Base-by-base conservation (phyloP, 1,140 invertebrate genomes). In the Lepidostoma basale region DNA sequence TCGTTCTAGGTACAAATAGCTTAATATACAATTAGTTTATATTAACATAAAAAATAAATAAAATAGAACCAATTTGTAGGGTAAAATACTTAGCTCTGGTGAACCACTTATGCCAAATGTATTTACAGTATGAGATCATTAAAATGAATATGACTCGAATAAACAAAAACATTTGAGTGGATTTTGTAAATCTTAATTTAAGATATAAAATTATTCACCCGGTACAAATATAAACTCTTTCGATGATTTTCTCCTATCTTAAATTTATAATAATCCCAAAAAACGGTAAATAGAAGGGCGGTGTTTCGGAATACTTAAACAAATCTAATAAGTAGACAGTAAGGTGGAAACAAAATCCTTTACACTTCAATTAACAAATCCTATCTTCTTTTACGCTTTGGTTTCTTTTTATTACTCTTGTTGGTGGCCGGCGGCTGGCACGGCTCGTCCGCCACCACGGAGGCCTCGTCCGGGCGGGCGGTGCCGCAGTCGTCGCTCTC, bases 401-500 rank as follows among this genome's bases (percentile, higher is more conserved):
- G 49, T 49, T 73, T 74, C 28, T 71, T 73, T 40, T 71, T 73
- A 20, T 65, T 68, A 6, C 62, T 16, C 54, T 70, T 70, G 23
- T 39, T 62, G 8, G 36, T 52, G 9, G 20, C 22, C 12, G 42
- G 62, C 23, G 58, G 33, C 22, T 6, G 39, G 18, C 10, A 5
- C 10, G 65, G 60, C 23, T 60, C 44, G 6, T 65, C 42, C 0
- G 14, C 39, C 12, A 60, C 56, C 8, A 42, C 22, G 40, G 52
- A 62, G 36, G 44, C 56, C 39, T 67, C 52, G 30, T 64, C 25
- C 60, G n/a, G n/a, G 10, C 6, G 25, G 20, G 3, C 30, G 26
- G 3, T 60, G 56, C 36, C 26, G 14, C 56, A 65, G 49, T 83
- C 73, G 20, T 74, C 81, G 49, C 80, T 82, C 54, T 83, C 82